These are phyloP conservation scores for Ardeotis arabs DNA, from an alignment of 2,113 vertebrate species.

Conservation along the genomic window DNA sequence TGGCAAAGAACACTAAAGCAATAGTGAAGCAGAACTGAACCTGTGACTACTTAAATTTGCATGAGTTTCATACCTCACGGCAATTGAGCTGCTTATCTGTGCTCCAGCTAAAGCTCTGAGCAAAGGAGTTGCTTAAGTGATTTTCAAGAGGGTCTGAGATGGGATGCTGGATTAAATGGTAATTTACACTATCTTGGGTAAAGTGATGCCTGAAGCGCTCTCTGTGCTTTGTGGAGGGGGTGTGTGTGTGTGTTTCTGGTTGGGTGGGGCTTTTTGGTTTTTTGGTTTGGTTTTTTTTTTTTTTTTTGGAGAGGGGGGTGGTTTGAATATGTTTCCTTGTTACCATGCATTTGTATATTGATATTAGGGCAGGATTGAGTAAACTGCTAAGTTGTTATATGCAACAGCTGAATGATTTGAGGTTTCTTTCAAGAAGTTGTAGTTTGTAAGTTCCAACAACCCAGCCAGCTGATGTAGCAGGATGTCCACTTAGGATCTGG, in stretches of 20 bases:
- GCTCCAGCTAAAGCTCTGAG: not conserved
- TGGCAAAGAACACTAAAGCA: not conserved
- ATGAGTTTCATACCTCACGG: not conserved
- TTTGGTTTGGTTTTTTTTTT: too few species aligned
- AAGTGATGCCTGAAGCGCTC: not conserved
- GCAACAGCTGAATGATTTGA: not conserved
- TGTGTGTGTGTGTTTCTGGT: too few species aligned
- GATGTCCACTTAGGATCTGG: not conserved
- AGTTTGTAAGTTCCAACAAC: not conserved
- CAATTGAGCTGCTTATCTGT: not conserved
- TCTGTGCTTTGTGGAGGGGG: not conserved
- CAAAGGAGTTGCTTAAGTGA: not conserved
- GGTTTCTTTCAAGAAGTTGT: not conserved
- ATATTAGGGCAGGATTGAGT: not conserved
- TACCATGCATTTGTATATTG: not conserved
- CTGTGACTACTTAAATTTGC: not conserved
- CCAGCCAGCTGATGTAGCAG: not conserved
- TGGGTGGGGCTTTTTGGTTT: too few species aligned
- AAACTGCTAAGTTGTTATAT: not conserved
- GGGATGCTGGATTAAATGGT: not conserved
- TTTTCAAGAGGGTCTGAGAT: not conserved
- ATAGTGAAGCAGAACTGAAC: not conserved
- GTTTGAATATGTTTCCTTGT: not conserved
- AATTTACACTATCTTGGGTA: not conserved
- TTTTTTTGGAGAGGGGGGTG: too few species aligned